A percentile compares a stretch with the other conserved stretches of the same genome.
Evolutionary conservation across 2,888 invertebrate species (phyloP).

Genomic region (Xestobium rufovillosum): DNA sequence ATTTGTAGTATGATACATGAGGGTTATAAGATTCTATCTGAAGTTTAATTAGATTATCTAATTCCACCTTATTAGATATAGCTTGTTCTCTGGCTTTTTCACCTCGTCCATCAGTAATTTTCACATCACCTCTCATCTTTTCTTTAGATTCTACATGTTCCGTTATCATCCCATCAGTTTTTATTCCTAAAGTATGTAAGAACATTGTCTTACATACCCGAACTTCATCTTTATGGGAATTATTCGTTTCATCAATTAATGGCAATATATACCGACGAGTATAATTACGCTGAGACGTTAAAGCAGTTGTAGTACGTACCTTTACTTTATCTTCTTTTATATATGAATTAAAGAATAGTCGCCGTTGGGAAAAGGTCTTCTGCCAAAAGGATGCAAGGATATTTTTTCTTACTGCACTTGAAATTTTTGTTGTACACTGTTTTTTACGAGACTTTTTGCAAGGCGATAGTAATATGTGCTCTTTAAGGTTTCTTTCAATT

Average conservation of each 20-base stretch:
- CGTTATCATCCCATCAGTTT: constrained; percentile 4
- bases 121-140: neutral
- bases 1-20: neutral
- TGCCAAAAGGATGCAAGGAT: constrained; percentile 1
- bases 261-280: too few species aligned
- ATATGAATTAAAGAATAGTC: constrained; percentile 1
- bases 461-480: neutral
- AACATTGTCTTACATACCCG: constrained; percentile 1
- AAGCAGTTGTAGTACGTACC: neutral
- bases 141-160: neutral
- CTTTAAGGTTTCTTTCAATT: neutral
- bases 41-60: neutral
- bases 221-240: neutral
- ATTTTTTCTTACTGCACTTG: neutral
- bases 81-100: neutral
- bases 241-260: too few species aligned
- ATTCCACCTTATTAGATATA: neutral
- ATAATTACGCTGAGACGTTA: too few species aligned
- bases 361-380: neutral
- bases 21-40: constrained; percentile 2
- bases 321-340: constrained; percentile 3
- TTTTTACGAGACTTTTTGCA: neutral
- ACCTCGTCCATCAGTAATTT: neutral
- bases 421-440: constrained; percentile 1
- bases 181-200: constrained; percentile 6